Evolutionary conservation across 2,797 vertebrate species (phyloP), one percentile per base, ranked within the genome.

Genomic region (Lagodon rhomboides): DNA sequence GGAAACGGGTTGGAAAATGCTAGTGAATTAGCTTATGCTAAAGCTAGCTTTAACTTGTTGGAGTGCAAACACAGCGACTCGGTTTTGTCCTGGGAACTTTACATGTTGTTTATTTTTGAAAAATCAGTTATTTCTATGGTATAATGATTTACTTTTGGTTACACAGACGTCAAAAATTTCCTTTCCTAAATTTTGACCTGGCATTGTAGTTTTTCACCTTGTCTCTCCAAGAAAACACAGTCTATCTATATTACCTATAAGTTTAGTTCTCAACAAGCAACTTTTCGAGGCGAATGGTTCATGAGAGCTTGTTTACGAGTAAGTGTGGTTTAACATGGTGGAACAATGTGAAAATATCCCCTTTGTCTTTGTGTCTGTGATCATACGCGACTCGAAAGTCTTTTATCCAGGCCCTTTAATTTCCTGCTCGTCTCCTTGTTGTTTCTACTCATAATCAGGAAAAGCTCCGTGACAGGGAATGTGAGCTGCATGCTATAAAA

Each of bases 391-490:
- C 81, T 81, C 74, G 43, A 62, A 63, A 82, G 86, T 82, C 87
- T 90, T 86, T 84, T 73, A 75, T 84, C 75, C 75, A 85, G 84
- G 85, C 87, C 83, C 80, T 92, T 95, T 95, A 73, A 95, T 95
- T 95, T 95, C 95, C 93, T 95, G 92, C 93, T 90, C 10, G 77
- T 87, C 83, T 88, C 80, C 87, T 59, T 91, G 83, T 93, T 94
- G 86, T 90, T 90, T 88, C 81, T 89, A 25, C 77, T 87, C 84
- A 68, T 95, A 94, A 95, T 94, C 90, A 63, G 83, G 75, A 81
- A 94, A 92, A 93, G 79, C 91, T 93, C 87, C 72, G 27, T 91
- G 85, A 89, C 87, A 83, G 80, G 64, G 87, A 87, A 85, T 85
- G 74, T 89, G 81, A 91, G 82, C 78, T 73, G 72, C 75, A 61